Percentiles rank a stretch among this genome's conserved stretches.
phyloP scores from a whole-genome alignment of 1,140 invertebrate genomes.

The Anadara kagoshimensis region DNA sequence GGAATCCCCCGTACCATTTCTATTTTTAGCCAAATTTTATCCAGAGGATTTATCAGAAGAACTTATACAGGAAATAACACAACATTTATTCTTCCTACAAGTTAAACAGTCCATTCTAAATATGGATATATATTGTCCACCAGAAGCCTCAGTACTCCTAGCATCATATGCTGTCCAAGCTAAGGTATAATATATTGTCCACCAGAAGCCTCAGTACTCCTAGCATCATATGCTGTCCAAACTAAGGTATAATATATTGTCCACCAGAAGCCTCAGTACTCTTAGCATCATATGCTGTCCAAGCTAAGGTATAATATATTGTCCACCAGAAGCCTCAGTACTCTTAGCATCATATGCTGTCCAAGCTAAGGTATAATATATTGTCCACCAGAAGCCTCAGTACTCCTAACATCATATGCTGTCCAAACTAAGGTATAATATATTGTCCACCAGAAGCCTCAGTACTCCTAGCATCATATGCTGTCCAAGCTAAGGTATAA shows the following conservation, averaged over 20 bases:
- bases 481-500: too few species aligned
- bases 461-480: too few species aligned
- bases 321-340: too few species aligned
- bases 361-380: too few species aligned
- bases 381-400: too few species aligned
- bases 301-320: too few species aligned
- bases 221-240: conserved; percentile 99
- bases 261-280: too few species aligned
- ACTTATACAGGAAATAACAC: conserved; percentile 98
- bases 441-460: too few species aligned
- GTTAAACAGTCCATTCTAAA: conserved; percentile 98
- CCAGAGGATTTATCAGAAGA: conserved; percentile 99
- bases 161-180: conserved; percentile 99
- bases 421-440: too few species aligned
- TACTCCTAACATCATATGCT: too few species aligned
- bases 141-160: conserved; percentile 96
- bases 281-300: too few species aligned
- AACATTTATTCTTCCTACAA: conserved; percentile 97
- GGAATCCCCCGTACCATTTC: conserved; percentile 97
- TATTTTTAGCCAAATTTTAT: conserved; percentile 99
- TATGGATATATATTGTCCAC: conserved; percentile 98
- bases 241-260: conserved; percentile 79
- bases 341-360: too few species aligned
- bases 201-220: conserved; percentile 96
- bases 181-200: conserved; percentile 86